A percentile compares a stretch with the other conserved stretches of the same genome.
These are phyloP conservation scores for Abramis brama DNA, from an alignment of 2,113 vertebrate species.

Conservation along the genomic window DNA sequence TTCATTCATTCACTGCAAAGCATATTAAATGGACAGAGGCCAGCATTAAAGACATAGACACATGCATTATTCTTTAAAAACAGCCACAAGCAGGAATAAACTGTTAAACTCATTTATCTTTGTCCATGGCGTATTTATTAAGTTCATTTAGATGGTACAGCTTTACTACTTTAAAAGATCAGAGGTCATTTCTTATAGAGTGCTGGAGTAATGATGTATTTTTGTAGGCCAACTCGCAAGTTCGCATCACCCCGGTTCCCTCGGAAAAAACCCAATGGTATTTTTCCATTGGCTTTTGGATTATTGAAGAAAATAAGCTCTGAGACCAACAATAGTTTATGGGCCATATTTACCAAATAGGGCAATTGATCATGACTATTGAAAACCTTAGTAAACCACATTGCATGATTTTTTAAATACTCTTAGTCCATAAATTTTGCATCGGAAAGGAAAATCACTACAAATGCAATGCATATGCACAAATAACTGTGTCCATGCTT, in stretches of 20 bases:
- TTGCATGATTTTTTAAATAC: no score
- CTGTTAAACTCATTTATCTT: neutral
- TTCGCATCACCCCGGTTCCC: neutral
- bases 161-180: neutral
- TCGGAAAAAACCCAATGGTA: neutral
- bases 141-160: neutral
- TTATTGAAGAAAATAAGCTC: no score
- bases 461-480: no score
- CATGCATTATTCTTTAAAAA: slow-evolving; percentile 1
- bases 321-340: neutral
- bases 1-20: slow-evolving; percentile 41
- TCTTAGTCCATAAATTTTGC: no score
- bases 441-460: no score
- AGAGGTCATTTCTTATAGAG: neutral
- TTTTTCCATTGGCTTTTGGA: neutral
- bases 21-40: slow-evolving; percentile 38
- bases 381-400: no score
- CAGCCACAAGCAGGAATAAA: neutral
- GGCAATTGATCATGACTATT: no score
- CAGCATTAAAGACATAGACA: slow-evolving; percentile 21
- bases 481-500: no score
- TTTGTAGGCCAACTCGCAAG: neutral
- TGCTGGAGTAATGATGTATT: no score
- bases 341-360: no score
- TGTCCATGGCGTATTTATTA: neutral